Evolutionary conservation across 2,888 invertebrate genomes (phyloP), one percentile per base, ranked within the genome.

Genomic region (Cantharis rustica): DNA sequence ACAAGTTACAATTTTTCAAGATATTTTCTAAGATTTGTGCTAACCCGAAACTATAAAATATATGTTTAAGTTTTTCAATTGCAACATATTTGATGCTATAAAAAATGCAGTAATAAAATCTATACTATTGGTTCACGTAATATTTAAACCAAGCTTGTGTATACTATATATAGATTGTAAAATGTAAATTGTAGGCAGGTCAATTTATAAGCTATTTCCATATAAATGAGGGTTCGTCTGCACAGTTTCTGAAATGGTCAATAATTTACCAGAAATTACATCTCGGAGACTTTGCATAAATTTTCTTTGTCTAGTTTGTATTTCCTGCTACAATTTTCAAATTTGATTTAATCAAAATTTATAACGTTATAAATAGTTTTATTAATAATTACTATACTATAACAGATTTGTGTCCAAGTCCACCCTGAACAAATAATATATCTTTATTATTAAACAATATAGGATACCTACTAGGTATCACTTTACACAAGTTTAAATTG

Each of bases 141-240:
- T 27, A 47, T 47, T 47, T 47, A 47, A 47, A n/a, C 47, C 47
- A 47, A 47, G 16, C 69, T 71, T 78, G 76, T 77, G 78, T 75
- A 79, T 27, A 27, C 5, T 27, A 11, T 27, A 27, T 27, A 27
- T 79, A 80, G 76, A 74, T 76, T 81, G 80, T 80, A 81, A 80
- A 82, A 84, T 83, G 83, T 81, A 83, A 84, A 83, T 83, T 82
- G 81, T 80, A 80, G 79, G 80, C 82, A 84, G 84, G 83, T 81
- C 82, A 84, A 84, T 84, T 84, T 82, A 83, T 83, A 83, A 80
- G 80, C 83, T 82, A 85, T 85, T 85, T 85, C 83, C 85, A 85
- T 85, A 83, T 84, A 85, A 85, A 85, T 84, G 83, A 84, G 83
- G 83, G 83, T 84, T 81, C 80, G 81, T 82, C 81, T 82, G 79